Conservation (phyloP, 2,797 vertebrate genomes). For the Helarctos malayanus region DNA sequence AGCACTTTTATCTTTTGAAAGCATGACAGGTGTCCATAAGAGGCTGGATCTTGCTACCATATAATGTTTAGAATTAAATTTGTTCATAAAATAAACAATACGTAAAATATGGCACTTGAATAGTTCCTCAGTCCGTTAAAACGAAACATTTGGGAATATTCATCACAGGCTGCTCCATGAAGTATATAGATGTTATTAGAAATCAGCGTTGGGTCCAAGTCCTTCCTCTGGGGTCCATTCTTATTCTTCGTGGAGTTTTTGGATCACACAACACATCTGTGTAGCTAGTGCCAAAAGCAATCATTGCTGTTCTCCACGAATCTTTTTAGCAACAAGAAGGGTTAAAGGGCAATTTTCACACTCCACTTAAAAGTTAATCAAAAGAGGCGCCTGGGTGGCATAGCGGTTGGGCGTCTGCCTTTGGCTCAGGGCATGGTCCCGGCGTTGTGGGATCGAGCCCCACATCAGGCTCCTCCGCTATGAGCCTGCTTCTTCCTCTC, state of each 20-base stretch:
- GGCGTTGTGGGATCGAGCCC: too few relatives aligned
- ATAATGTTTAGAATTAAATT: slow-evolving; percentile 50
- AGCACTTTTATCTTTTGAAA: neutral
- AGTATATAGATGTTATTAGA: neutral
- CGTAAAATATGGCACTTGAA: neutral
- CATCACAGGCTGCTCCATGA: neutral
- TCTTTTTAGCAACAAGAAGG: neutral
- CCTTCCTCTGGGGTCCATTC: neutral
- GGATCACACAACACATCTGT: neutral
- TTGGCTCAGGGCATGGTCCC: too few relatives aligned
- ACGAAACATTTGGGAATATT: neutral
- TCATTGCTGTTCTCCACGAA: neutral
- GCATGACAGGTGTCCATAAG: neutral
- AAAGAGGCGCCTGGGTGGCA: neutral
- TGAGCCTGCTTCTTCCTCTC: too few relatives aligned
- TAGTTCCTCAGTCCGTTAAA: neutral
- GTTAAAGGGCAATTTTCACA: neutral
- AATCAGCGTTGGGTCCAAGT: neutral
- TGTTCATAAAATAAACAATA: slow-evolving; percentile 19
- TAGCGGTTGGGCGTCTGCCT: too few relatives aligned
- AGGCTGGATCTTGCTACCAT: neutral
- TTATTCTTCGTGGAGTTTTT: neutral
- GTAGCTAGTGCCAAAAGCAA: neutral
- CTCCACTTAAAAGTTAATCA: neutral
- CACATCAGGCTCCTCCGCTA: too few relatives aligned